Percentiles rank a stretch among this genome's conserved stretches.
Evolutionary conservation across 2,113 vertebrate genomes (phyloP).

Genomic region (Rhea americana): DNA sequence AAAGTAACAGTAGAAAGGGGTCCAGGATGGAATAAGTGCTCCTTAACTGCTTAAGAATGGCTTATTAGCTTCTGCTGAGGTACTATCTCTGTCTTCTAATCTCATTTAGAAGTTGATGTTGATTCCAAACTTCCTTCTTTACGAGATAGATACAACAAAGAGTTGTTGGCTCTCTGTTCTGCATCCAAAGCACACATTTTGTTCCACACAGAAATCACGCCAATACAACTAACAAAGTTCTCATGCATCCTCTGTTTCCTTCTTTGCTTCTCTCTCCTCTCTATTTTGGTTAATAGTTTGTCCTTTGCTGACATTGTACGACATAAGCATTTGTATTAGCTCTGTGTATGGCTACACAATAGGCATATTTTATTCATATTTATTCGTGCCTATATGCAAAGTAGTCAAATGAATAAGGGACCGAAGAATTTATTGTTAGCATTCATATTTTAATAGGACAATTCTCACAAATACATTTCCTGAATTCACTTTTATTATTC

Average conservation of each 20-base stretch:
- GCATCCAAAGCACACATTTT: neutral
- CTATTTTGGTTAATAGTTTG: slow-evolving; percentile 22
- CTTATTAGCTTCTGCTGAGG: neutral
- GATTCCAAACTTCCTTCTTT: neutral
- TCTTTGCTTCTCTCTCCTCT: neutral
- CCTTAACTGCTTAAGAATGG: neutral
- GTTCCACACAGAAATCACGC: neutral
- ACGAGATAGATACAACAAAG: neutral
- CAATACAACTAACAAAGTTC: neutral
- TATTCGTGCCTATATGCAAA: neutral
- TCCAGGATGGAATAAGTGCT: neutral
- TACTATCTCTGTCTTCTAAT: neutral
- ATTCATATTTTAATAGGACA: slow-evolving; percentile 38
- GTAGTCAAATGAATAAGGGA: neutral
- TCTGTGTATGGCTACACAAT: neutral
- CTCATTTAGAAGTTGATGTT: neutral
- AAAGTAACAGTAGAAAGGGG: neutral
- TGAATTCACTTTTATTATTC: neutral
- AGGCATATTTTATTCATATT: slow-evolving; percentile 45
- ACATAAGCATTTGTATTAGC: slow-evolving; percentile 7
- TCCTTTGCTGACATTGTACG: slow-evolving; percentile 10
- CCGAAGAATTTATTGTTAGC: slow-evolving; percentile 27
- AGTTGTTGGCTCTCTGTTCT: neutral
- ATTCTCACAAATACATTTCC: slow-evolving; percentile 28
- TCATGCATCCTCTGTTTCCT: neutral